Conservation (phyloP, 2,113 vertebrate species). For the Saccopteryx bilineata region DNA sequence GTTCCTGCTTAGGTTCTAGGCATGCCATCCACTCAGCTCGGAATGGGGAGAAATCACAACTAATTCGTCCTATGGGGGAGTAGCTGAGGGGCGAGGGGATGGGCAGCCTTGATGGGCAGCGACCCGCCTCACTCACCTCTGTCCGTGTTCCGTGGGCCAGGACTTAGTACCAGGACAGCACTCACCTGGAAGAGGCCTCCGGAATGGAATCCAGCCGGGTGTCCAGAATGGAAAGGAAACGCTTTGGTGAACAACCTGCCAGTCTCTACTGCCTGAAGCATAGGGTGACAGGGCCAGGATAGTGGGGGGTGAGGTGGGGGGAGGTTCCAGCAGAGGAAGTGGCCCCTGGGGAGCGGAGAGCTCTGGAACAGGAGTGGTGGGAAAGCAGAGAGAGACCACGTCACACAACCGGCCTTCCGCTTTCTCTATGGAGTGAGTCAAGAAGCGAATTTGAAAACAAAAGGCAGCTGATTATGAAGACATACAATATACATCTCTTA, state of each 20-base stretch:
- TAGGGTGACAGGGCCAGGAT: background rate
- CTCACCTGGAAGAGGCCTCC: background rate
- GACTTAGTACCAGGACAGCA: background rate
- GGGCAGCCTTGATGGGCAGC: background rate
- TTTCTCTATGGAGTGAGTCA: too few relatives aligned
- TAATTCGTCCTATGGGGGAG: background rate
- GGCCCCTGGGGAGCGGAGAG: background rate
- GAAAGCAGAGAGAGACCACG: too few relatives aligned
- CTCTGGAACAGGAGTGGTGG: background rate
- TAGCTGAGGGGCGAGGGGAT: rapidly evolving
- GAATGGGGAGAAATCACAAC: background rate
- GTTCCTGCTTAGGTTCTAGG: background rate
- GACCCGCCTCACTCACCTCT: background rate
- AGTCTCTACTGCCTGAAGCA: background rate
- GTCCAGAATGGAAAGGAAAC: background rate
- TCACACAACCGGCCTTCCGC: background rate
- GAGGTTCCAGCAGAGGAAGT: background rate
- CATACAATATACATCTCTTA: too few relatives aligned
- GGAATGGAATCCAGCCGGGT: background rate
- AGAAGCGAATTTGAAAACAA: too few relatives aligned
- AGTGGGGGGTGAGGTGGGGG: background rate
- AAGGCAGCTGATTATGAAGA: too few relatives aligned
- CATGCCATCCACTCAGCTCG: background rate
- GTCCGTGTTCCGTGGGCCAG: background rate
- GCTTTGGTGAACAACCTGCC: background rate